Percentiles rank a stretch among this genome's conserved stretches.
These are phyloP conservation scores for Lepidonotus clava DNA, from an alignment of 2,888 invertebrate species.

Conservation along the genomic window DNA sequence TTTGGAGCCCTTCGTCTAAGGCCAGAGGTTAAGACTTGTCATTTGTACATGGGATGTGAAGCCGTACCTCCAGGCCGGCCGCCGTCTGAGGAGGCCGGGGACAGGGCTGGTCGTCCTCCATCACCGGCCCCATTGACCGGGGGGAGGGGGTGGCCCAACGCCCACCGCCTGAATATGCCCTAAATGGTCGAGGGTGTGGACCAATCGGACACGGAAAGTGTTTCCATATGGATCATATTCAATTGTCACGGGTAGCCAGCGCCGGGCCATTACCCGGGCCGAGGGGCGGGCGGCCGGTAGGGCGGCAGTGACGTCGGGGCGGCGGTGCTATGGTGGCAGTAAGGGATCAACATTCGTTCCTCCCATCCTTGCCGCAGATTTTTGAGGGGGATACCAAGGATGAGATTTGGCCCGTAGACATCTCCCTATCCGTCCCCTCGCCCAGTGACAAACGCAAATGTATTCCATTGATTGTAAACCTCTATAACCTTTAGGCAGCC, in stretches of 20 bases:
- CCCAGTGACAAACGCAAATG: not conserved
- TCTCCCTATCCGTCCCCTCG: not conserved
- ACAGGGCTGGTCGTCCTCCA: no score
- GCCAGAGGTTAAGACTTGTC: no score
- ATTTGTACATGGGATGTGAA: no score
- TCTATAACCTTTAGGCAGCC: not conserved
- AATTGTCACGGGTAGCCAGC: not conserved
- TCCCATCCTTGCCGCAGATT: not conserved
- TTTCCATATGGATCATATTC: conserved; percentile 31
- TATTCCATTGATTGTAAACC: not conserved
- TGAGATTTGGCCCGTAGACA: not conserved
- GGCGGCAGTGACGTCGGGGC: not conserved
- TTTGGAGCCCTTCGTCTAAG: no score
- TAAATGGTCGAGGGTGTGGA: not conserved
- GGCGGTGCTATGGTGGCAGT: not conserved
- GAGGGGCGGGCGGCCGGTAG: not conserved
- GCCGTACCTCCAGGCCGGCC: no score
- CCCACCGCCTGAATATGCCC: not conserved
- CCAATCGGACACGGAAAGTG: not conserved
- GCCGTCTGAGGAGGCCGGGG: no score
- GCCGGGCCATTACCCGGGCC: not conserved
- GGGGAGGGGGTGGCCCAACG: not conserved
- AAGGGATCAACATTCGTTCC: not conserved
- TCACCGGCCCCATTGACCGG: no score
- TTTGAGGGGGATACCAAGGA: not conserved